Conservation (phyloP, 2,888 invertebrate species). For the Sarcophaga variegata region DNA sequence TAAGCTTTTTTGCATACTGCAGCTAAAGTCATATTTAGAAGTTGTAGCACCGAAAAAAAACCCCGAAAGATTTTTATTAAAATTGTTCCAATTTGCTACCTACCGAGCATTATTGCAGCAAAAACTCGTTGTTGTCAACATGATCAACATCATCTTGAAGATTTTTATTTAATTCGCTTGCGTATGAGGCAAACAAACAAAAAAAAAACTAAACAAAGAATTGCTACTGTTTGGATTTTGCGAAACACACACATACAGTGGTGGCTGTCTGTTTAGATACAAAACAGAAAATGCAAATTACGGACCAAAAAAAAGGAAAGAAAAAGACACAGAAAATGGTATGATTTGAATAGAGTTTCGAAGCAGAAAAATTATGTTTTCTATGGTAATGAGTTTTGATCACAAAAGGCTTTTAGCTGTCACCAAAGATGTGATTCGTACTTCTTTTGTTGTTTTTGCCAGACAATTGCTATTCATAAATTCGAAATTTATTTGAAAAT, state of each 20-base stretch:
- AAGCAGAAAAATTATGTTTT: slow-evolving; percentile 56
- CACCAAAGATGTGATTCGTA: slow-evolving; percentile 19
- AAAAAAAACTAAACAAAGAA: neutral
- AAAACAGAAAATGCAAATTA: slow-evolving; percentile 30
- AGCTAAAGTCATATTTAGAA: slow-evolving; percentile 14
- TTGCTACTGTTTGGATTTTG: slow-evolving; percentile 63
- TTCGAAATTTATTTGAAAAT: slow-evolving; percentile 63
- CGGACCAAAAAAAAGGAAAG: too few relatives aligned
- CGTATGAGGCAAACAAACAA: slow-evolving; percentile 37
- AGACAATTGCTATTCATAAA: slow-evolving; percentile 68
- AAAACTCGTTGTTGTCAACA: slow-evolving; percentile 11
- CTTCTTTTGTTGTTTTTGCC: neutral
- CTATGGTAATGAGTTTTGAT: slow-evolving; percentile 68
- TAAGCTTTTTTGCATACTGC: slow-evolving; percentile 57
- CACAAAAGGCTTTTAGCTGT: slow-evolving; percentile 66
- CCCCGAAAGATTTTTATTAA: slow-evolving; percentile 41
- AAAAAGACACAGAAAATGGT: too few relatives aligned
- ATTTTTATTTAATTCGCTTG: slow-evolving; percentile 61
- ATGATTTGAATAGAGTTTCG: neutral
- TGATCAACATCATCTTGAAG: slow-evolving; percentile 41
- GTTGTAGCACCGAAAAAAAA: slow-evolving; percentile 28
- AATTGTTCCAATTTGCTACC: slow-evolving; percentile 70
- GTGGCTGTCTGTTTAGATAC: neutral
- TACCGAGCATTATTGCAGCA: slow-evolving; percentile 59
- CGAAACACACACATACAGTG: neutral